Evolutionary conservation across 2,797 vertebrate species (phyloP), one percentile per base, ranked within the genome.

Genomic region (Microctenopoma stevenorrisi): DNA sequence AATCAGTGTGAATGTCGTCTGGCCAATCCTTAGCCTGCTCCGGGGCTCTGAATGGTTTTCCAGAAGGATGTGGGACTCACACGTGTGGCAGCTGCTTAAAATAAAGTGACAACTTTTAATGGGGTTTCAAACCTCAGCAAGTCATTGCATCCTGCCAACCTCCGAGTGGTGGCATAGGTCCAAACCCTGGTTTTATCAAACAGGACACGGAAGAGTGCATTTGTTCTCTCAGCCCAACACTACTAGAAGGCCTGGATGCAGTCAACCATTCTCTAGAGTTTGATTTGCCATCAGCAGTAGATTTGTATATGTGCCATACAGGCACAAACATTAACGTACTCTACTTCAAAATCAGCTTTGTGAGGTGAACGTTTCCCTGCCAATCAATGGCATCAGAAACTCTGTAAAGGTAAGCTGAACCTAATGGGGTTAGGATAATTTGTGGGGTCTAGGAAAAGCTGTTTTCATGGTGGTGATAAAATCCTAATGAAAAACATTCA

Each of bases 161-260:
- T 44, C 81, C 64, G 18, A 55, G 66, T 18, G 76, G 73, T 86
- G 92, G 94, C 88, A 72, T 13, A 35, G 64, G 79, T 93, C 93
- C 93, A 94, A 92, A 87, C 84, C 93, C 91, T 86, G 90, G 91
- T 91, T 93, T 88, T 90, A 93, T 93, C 93, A 88, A 89, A 94
- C 92, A 93, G 93, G 95, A 96, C 94, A 89, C 55, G 67, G 91
- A 77, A 86, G 85, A 94, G 89, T 90, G 93, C 94, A 95, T 95
- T 92, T 93, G 94, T 95, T 95, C 86, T 70, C 76, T 61, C 57
- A 93, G 95, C 95, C 95, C 92, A 88, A 81, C 91, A 92, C 94
- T 94, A 93, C 95, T 92, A 87, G 92, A 68, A 85, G 73, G 88
- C 89, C 94, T 92, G 89, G 91, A 90, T 91, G 93, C 90, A 83